Evolutionary conservation across 2,888 invertebrate genomes (phyloP).

Genomic region (Lycaena phlaeas): DNA sequence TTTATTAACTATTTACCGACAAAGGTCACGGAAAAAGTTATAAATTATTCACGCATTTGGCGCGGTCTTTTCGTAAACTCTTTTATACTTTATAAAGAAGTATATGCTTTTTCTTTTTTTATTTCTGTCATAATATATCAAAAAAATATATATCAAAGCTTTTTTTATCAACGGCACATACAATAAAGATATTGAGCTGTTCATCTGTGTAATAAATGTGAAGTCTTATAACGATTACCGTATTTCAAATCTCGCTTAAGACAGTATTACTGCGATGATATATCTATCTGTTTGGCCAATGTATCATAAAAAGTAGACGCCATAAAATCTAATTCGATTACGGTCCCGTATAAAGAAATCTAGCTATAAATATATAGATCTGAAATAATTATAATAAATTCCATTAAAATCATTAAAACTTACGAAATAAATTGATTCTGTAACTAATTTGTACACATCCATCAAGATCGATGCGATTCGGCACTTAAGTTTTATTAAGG

Average conservation of each 20-base stretch:
- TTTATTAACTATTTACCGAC: too few species aligned
- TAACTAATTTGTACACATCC: not conserved
- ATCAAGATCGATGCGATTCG: not conserved
- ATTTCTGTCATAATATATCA: too few species aligned
- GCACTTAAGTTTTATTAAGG: slow-evolving; percentile 2
- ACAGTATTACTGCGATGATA: not conserved
- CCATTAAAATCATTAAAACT: not conserved
- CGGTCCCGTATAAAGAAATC: not conserved
- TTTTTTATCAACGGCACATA: too few species aligned
- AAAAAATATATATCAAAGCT: too few species aligned
- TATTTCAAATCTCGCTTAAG: not conserved
- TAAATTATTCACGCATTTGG: not conserved
- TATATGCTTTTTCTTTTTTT: too few species aligned
- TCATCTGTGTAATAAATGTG: too few species aligned
- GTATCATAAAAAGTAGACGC: not conserved
- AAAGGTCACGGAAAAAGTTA: not conserved
- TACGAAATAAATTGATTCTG: not conserved
- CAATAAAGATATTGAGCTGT: too few species aligned
- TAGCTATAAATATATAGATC: not conserved
- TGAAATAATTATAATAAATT: not conserved
- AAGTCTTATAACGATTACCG: not conserved
- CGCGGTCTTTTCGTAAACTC: too few species aligned
- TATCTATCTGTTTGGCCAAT: not conserved
- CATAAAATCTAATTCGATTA: not conserved
- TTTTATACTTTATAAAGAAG: too few species aligned